These are phyloP conservation scores for Phyllostomus discolor DNA, from an alignment of 2,113 vertebrate genomes.

Conservation along the genomic window DNA sequence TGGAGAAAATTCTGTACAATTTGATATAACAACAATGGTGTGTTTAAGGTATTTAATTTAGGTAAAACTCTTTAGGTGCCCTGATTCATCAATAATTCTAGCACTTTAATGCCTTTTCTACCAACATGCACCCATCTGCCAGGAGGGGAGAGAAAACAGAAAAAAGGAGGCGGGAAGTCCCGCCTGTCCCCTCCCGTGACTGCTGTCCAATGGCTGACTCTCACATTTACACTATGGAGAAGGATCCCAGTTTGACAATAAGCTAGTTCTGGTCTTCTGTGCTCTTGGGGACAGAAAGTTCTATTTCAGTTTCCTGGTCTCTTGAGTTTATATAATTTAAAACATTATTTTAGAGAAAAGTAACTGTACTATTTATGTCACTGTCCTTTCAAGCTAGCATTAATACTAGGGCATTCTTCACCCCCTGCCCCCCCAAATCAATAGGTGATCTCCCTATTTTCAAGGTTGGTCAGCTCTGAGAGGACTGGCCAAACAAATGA, in stretches of 20 bases:
- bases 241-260: not conserved
- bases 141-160: not conserved
- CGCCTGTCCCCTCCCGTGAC: not conserved
- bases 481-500: not conserved
- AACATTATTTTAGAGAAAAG: not conserved
- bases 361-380: not conserved
- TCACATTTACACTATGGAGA: not conserved
- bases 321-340: not conserved
- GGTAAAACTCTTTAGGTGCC: not conserved
- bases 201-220: not conserved
- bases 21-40: not conserved
- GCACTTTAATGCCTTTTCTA: not conserved
- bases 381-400: not conserved
- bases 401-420: not conserved
- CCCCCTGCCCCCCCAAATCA: not conserved
- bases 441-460: not conserved
- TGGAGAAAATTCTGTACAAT: not conserved
- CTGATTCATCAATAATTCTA: not conserved
- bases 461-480: not conserved
- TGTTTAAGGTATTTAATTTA: not conserved
- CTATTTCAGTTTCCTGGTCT: not conserved
- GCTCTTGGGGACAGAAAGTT: not conserved
- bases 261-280: not conserved
- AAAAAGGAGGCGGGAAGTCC: not conserved
- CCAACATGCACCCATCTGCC: not conserved